Evolutionary conservation across 1,140 invertebrate genomes (phyloP).

Genomic region (Rhopalosiphum padi): DNA sequence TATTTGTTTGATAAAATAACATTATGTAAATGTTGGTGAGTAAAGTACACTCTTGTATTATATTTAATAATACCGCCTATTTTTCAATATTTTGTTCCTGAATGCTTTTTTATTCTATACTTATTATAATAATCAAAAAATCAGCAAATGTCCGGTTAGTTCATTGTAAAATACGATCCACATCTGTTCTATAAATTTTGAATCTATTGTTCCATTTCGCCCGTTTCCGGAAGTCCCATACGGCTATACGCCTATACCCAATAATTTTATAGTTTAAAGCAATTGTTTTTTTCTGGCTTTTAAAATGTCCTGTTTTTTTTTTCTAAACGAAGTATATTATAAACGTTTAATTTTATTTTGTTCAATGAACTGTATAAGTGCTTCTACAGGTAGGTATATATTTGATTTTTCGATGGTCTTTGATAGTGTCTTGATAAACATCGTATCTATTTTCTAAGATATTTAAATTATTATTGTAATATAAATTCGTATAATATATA

Average conservation of each 20-base stretch:
- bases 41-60: background rate
- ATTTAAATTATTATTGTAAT: background rate
- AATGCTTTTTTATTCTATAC: background rate
- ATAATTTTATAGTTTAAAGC: slow-evolving; percentile 2
- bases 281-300: background rate
- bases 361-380: background rate
- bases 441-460: background rate
- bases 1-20: background rate
- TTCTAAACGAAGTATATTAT: background rate
- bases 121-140: slow-evolving; percentile 7
- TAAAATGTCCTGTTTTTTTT: background rate
- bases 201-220: slow-evolving; percentile 16
- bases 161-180: slow-evolving; percentile 37
- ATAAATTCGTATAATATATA: too few relatives aligned
- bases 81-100: slow-evolving; percentile 19
- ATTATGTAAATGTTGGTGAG: background rate
- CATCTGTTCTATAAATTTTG: slow-evolving; percentile 31
- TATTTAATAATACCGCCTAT: slow-evolving; percentile 1
- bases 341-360: background rate
- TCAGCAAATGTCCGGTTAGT: slow-evolving; percentile 34
- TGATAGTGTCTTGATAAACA: background rate
- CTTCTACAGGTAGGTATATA: background rate
- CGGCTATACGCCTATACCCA: background rate
- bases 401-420: background rate
- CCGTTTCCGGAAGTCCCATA: slow-evolving; percentile 19